phyloP scores from a whole-genome alignment of 1,140 invertebrate species.

The Chironomus striatipennis region DNA sequence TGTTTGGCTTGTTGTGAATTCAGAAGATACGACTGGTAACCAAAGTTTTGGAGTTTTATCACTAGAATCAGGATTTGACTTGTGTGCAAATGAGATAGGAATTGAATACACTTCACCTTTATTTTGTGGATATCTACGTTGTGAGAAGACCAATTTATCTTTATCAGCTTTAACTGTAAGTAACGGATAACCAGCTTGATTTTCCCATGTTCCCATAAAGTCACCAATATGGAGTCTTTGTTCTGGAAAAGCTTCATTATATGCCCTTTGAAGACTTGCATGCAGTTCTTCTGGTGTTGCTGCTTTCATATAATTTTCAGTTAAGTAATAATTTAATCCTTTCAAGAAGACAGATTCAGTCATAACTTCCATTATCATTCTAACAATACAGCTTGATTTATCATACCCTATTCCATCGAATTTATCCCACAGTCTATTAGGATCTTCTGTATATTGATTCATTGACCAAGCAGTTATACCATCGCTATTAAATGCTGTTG shows the following conservation, averaged over 20 bases:
- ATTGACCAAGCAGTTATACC: background rate
- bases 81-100: slow-evolving; percentile 43
- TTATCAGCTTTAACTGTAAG: slow-evolving; percentile 31
- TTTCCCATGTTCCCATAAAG: slow-evolving; percentile 52
- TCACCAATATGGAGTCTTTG: slow-evolving; percentile 33
- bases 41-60: slow-evolving; percentile 36
- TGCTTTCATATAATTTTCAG: slow-evolving; percentile 26
- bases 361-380: slow-evolving; percentile 13
- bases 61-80: slow-evolving; percentile 34
- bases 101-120: slow-evolving; percentile 38
- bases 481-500: background rate
- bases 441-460: background rate
- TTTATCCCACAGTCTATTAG: background rate
- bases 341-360: background rate
- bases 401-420: background rate
- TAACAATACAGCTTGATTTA: background rate
- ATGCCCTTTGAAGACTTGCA: slow-evolving; percentile 47
- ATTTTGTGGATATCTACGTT: background rate
- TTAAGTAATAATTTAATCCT: slow-evolving; percentile 17
- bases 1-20: slow-evolving; percentile 36
- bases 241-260: slow-evolving; percentile 30
- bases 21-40: background rate
- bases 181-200: slow-evolving; percentile 50
- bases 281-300: slow-evolving; percentile 34
- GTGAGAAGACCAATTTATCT: background rate